A percentile compares a stretch with the other conserved stretches of the same genome.
These are phyloP conservation scores for Glaucomys volans DNA, from an alignment of 2,113 vertebrate species.

Conservation along the genomic window DNA sequence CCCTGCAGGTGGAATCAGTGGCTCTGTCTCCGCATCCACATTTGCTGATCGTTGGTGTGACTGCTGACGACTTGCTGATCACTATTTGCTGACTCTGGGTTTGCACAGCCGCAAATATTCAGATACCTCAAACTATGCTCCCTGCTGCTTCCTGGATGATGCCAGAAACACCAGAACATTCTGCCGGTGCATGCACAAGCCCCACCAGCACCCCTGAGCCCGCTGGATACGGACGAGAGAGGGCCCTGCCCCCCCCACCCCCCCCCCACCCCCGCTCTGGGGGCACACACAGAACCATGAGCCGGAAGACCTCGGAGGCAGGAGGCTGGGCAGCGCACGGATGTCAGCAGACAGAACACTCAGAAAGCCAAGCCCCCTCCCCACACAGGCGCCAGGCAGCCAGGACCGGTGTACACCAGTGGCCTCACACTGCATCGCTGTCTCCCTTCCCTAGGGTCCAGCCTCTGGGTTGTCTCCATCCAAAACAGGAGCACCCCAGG, in stretches of 20 bases:
- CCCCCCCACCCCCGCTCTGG: no score
- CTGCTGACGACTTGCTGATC: neutral
- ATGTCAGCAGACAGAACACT: neutral
- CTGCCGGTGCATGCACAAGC: neutral
- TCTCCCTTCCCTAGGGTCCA: neutral
- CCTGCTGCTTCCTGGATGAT: slow-evolving; percentile 41
- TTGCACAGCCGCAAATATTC: slow-evolving; percentile 25
- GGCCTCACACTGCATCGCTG: accelerated
- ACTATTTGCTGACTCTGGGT: neutral
- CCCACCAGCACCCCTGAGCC: neutral
- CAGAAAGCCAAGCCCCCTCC: accelerated
- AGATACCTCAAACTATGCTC: neutral
- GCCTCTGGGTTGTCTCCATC: neutral
- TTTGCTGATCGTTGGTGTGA: neutral
- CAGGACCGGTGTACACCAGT: neutral
- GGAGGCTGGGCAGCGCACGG: neutral
- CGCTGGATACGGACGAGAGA: neutral
- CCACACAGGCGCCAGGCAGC: accelerated
- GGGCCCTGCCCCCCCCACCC: slow-evolving; percentile 47
- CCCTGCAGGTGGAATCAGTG: accelerated
- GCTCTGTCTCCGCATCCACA: neutral
- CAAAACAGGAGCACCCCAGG: neutral
- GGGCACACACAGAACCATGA: neutral
- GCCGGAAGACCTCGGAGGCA: neutral
- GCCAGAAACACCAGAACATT: slow-evolving; percentile 38